Conservation (phyloP, 2,888 invertebrate species). For the Polydesmus complanatus region DNA sequence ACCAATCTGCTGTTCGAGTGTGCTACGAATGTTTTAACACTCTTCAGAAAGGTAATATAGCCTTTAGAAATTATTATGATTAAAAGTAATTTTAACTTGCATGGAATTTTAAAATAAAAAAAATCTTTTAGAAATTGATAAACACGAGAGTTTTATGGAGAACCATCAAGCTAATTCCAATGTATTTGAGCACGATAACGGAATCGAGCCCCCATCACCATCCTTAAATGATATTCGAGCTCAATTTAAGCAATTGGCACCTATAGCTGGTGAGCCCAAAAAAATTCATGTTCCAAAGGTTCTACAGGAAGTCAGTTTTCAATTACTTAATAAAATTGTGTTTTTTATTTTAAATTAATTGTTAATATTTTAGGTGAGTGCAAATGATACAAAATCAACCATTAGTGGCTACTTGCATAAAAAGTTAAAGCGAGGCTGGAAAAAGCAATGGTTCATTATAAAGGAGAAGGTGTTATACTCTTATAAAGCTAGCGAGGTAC, state of each 20-base stretch:
- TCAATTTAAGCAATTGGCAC: neutral
- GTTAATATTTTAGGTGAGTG: constrained; percentile 34
- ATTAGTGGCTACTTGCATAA: constrained; percentile 41
- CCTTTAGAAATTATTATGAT: neutral
- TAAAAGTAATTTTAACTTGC: too few relatives aligned
- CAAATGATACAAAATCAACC: constrained; percentile 38
- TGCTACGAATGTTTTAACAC: constrained; percentile 40
- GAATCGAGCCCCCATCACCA: neutral
- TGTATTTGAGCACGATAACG: neutral
- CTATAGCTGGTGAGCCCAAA: neutral
- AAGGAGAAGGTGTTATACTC: constrained; percentile 40
- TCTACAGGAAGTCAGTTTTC: neutral
- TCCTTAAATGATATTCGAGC: neutral
- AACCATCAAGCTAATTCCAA: too few relatives aligned
- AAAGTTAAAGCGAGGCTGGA: constrained; percentile 36
- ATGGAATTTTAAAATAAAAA: too few relatives aligned
- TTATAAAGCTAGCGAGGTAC: constrained; percentile 40
- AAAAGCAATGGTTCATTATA: constrained; percentile 42
- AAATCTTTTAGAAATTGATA: too few relatives aligned
- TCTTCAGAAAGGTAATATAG: constrained; percentile 27
- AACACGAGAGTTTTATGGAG: too few relatives aligned
- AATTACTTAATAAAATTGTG: neutral
- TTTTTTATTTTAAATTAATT: neutral
- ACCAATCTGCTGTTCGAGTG: constrained; percentile 36
- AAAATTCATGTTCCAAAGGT: neutral